Evolutionary conservation across 2,797 vertebrate genomes (phyloP).

Genomic region (Pitangus sulphuratus): DNA sequence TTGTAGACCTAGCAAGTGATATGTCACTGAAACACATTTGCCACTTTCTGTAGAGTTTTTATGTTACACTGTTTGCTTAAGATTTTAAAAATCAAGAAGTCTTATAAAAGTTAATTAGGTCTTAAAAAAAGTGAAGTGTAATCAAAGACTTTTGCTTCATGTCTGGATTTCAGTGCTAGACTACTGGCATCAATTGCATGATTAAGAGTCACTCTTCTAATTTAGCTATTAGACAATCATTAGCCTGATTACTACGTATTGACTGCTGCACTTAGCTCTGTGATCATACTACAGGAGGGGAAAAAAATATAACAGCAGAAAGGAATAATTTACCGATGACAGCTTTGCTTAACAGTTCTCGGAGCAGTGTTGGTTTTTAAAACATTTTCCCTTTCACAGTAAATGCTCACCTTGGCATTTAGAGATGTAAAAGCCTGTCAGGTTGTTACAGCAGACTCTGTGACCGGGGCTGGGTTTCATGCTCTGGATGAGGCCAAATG

Average conservation of each 20-base stretch:
- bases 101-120: conserved; percentile 63
- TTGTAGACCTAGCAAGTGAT: background rate
- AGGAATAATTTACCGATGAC: conserved; percentile 53
- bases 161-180: conserved; percentile 49
- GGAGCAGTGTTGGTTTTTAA: conserved; percentile 28
- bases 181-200: conserved; percentile 66
- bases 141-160: conserved; percentile 67
- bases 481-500: conserved; percentile 18
- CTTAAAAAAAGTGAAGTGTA: conserved; percentile 56
- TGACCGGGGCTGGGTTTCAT: background rate
- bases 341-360: conserved; percentile 48
- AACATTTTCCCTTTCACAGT: conserved; percentile 53
- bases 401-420: conserved; percentile 49
- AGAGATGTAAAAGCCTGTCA: background rate
- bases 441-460: background rate
- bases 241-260: conserved; percentile 70
- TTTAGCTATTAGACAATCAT: conserved; percentile 74
- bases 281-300: conserved; percentile 24
- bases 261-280: conserved; percentile 61
- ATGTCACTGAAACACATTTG: background rate
- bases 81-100: conserved; percentile 56
- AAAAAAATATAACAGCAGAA: conserved; percentile 29
- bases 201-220: conserved; percentile 71
- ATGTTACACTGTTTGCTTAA: background rate
- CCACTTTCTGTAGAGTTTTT: background rate